Conservation (phyloP, 2,797 vertebrate species). For the Avahi laniger region DNA sequence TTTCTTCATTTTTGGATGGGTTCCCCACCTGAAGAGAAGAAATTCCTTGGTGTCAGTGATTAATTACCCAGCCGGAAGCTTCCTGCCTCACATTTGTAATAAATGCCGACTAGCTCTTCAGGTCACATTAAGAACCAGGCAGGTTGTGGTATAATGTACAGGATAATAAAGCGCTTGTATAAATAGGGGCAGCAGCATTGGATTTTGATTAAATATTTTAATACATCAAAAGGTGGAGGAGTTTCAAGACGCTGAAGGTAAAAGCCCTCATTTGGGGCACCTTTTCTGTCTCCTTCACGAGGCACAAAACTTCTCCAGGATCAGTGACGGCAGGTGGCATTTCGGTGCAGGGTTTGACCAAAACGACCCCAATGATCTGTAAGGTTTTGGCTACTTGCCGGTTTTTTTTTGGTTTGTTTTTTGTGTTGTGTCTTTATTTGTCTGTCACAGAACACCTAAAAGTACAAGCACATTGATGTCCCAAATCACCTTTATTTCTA, state of each 20-base stretch:
- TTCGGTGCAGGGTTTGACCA: slow-evolving; percentile 62
- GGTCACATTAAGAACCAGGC: slow-evolving; percentile 84
- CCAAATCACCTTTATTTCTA: background rate
- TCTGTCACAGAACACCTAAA: background rate
- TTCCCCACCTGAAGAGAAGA: slow-evolving; percentile 98
- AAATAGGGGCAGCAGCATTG: slow-evolving; percentile 83
- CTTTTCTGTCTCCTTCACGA: slow-evolving; percentile 20
- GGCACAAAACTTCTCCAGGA: slow-evolving; percentile 8
- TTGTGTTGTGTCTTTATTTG: background rate
- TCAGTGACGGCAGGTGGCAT: slow-evolving; percentile 55
- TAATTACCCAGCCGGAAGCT: slow-evolving; percentile 95
- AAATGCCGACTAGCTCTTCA: slow-evolving; percentile 85
- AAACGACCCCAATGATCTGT: slow-evolving; percentile 53
- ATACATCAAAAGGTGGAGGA: slow-evolving; percentile 79
- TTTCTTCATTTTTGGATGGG: slow-evolving; percentile 95
- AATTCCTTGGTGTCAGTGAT: slow-evolving; percentile 97
- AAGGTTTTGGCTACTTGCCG: background rate
- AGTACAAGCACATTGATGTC: background rate
- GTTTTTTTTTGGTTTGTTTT: background rate
- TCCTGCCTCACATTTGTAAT: slow-evolving; percentile 91
- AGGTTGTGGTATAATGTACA: slow-evolving; percentile 80
- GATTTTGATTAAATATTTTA: slow-evolving; percentile 87
- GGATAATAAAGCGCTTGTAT: slow-evolving; percentile 84
- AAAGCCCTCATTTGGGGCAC: slow-evolving; percentile 46
- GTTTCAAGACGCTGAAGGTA: slow-evolving; percentile 62